Conservation (phyloP, 2,888 invertebrate species). For the Nephrocerus scutellatus region DNA sequence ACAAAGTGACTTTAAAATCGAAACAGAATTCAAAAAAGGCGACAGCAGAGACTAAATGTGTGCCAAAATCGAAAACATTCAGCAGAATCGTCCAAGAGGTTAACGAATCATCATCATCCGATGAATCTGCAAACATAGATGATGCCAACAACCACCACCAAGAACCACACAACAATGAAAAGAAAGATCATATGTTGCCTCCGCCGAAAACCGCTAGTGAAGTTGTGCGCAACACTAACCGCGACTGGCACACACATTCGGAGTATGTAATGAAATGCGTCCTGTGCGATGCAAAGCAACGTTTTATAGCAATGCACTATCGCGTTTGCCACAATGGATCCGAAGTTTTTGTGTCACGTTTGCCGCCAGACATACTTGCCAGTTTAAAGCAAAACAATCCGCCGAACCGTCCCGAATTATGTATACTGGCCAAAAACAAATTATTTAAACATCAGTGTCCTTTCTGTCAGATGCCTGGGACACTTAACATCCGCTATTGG, state of each 20-base stretch:
- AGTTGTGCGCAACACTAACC: constrained; percentile 27
- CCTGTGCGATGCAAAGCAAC: constrained; percentile 27
- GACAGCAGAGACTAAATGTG: not conserved
- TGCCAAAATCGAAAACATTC: not conserved
- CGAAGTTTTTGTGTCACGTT: constrained; percentile 35
- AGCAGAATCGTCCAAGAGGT: not conserved
- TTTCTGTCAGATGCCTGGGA: constrained; percentile 33
- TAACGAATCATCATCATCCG: not conserved
- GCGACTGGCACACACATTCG: constrained; percentile 37
- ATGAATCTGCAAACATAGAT: not conserved
- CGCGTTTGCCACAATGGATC: constrained; percentile 26
- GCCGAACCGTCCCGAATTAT: not conserved
- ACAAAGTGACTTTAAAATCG: not conserved
- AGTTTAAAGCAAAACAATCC: constrained; percentile 9
- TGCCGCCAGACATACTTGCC: constrained; percentile 29
- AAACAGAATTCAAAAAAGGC: not conserved
- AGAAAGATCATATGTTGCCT: not conserved
- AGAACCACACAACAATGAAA: not conserved
- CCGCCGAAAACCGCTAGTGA: too few species aligned
- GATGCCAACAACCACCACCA: not conserved
- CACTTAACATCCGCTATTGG: constrained; percentile 27
- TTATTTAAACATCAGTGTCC: constrained; percentile 30
- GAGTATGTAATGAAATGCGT: constrained; percentile 28
- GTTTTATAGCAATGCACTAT: constrained; percentile 40
- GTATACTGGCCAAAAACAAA: not conserved